phyloP scores from a whole-genome alignment of 2,888 invertebrate genomes.

The Phanerotoma sp. region DNA sequence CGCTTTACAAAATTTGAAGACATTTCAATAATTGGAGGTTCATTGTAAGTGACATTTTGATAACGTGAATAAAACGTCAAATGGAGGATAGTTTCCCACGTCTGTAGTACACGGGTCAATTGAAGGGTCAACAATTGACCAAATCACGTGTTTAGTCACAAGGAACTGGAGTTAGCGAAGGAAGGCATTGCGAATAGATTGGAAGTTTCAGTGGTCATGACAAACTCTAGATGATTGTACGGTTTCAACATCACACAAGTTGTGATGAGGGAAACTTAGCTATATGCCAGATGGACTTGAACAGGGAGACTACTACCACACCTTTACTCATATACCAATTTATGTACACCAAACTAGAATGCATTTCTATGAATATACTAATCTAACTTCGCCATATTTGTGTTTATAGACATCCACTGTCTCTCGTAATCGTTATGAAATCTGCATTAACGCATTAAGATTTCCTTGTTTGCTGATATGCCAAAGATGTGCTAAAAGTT shows the following conservation, averaged over 20 bases:
- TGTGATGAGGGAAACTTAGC: constrained; percentile 31
- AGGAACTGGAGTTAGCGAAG: constrained; percentile 3
- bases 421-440: too few species aligned
- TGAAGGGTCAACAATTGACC: constrained; percentile 7
- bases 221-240: constrained; percentile 33
- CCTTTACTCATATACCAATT: constrained; percentile 53
- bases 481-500: too few species aligned
- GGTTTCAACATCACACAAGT: constrained; percentile 26
- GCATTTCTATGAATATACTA: constrained; percentile 4
- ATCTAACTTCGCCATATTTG: not conserved
- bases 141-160: constrained; percentile 7
- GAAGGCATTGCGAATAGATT: constrained; percentile 10
- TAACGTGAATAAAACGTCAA: too few species aligned
- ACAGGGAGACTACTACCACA: constrained; percentile 39
- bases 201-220: constrained; percentile 22
- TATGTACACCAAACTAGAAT: constrained; percentile 36
- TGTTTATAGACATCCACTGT: too few species aligned
- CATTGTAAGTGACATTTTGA: too few species aligned
- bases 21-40: too few species aligned
- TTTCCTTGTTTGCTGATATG: too few species aligned
- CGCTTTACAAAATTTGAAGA: too few species aligned
- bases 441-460: constrained; percentile 40
- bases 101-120: not conserved
- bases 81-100: too few species aligned
- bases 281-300: constrained; percentile 27